Evolutionary conservation across 2,113 vertebrate species (phyloP).

Genomic region (Mesocricetus auratus): DNA sequence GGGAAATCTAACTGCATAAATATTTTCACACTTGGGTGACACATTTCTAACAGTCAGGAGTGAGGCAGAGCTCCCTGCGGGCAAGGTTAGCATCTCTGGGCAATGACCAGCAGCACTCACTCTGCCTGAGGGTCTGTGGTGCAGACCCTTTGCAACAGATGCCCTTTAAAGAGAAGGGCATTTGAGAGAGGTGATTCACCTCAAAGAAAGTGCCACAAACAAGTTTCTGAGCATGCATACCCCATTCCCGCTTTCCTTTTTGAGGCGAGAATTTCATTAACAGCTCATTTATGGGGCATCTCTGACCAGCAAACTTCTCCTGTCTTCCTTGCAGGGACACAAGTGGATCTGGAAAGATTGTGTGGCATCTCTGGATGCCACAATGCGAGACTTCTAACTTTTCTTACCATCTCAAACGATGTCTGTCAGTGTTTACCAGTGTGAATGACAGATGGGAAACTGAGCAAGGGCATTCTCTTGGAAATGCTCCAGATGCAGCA

Average conservation of each 20-base stretch:
- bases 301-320: background rate
- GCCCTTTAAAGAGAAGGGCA: background rate
- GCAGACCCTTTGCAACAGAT: background rate
- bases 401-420: background rate
- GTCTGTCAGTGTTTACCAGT: background rate
- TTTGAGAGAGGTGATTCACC: background rate
- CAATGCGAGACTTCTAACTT: background rate
- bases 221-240: background rate
- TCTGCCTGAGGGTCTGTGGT: background rate
- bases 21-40: conserved; percentile 58
- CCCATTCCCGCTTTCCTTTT: background rate
- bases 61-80: background rate
- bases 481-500: background rate
- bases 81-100: background rate
- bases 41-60: conserved; percentile 57
- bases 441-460: background rate
- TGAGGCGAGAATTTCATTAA: background rate
- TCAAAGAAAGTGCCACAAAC: background rate
- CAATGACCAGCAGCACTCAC: background rate
- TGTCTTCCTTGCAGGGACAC: background rate
- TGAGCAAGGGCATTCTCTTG: background rate
- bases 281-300: background rate
- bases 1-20: conserved; percentile 53
- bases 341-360: background rate
- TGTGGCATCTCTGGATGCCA: background rate